Percentiles rank a stretch among this genome's conserved stretches.
Conservation (phyloP, 1,140 invertebrate genomes). For the Drosophila mayri region DNA sequence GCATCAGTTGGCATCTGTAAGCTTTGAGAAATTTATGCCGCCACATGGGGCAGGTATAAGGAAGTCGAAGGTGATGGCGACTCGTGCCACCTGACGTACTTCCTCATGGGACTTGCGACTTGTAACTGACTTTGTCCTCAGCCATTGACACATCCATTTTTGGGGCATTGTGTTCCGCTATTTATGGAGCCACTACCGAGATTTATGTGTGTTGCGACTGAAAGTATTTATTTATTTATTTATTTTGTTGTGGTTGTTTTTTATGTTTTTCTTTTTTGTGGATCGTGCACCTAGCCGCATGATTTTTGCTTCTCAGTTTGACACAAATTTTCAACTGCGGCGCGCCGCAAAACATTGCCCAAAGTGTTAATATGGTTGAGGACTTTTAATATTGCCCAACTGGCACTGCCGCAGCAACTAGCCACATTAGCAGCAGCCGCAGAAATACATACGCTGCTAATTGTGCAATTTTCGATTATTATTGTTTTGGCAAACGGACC, state of each 20-base stretch:
- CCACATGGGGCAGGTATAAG: conserved; percentile 64
- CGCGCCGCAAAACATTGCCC: conserved; percentile 77
- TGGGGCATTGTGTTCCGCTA: conserved; percentile 32
- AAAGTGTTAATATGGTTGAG: conserved; percentile 83
- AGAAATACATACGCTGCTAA: conserved; percentile 62
- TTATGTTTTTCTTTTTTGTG: conserved; percentile 38
- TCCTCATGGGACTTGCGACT: conserved; percentile 54
- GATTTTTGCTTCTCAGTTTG: conserved; percentile 64
- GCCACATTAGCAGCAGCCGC: conserved; percentile 29
- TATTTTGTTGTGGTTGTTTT: conserved; percentile 15
- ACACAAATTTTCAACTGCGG: conserved; percentile 78
- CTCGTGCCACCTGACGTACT: conserved; percentile 60
- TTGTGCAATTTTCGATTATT: conserved; percentile 76
- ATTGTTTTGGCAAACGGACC: conserved; percentile 38
- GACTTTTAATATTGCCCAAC: conserved; percentile 80
- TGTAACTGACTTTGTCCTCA: conserved; percentile 35
- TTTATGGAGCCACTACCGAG: conserved; percentile 32
- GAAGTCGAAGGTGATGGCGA: conserved; percentile 50
- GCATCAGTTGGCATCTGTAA: background rate
- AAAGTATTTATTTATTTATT: conserved; percentile 15
- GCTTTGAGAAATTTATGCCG: conserved; percentile 36
- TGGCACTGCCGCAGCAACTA: conserved; percentile 30
- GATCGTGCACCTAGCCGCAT: conserved; percentile 71
- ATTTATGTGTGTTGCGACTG: conserved; percentile 62
- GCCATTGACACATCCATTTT: conserved; percentile 36